Evolutionary conservation across 2,113 vertebrate species (phyloP).

Genomic region (Cyprinodon variegatus): DNA sequence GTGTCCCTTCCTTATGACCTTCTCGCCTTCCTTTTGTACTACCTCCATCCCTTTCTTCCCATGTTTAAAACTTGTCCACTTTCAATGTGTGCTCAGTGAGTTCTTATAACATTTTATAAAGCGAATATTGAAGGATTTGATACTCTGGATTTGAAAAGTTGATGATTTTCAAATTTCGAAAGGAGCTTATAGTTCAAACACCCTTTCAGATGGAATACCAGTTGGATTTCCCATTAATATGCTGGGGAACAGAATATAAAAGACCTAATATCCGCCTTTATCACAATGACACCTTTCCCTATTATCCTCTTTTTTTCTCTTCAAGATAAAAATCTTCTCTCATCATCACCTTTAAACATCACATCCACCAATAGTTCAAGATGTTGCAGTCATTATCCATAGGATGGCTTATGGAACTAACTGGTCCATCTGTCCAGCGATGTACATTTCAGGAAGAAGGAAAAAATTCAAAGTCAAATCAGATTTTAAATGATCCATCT

Average conservation of each 20-base stretch:
- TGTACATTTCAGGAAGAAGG: not conserved
- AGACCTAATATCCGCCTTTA: not conserved
- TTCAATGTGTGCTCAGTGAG: not conserved
- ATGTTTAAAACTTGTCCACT: not conserved
- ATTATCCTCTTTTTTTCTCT: not conserved
- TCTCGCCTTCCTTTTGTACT: too few species aligned
- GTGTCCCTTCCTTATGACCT: too few species aligned
- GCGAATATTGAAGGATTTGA: not conserved
- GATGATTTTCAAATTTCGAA: too few species aligned
- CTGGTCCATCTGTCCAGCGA: not conserved
- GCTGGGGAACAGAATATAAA: not conserved
- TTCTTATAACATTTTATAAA: not conserved
- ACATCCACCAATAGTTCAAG: not conserved
- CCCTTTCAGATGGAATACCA: not conserved
- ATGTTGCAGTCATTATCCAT: not conserved
- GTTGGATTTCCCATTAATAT: not conserved
- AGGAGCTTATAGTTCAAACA: not conserved
- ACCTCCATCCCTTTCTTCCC: not conserved
- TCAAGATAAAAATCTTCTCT: not conserved
- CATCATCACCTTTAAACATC: not conserved
- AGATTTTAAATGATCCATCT: not conserved
- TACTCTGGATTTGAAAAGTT: not conserved
- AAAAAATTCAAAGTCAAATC: not conserved
- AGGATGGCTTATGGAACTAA: not conserved
- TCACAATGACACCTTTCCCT: not conserved